Base-by-base conservation (phyloP, 2,888 invertebrate species). In the Chalcosyrphus nemorum region DNA sequence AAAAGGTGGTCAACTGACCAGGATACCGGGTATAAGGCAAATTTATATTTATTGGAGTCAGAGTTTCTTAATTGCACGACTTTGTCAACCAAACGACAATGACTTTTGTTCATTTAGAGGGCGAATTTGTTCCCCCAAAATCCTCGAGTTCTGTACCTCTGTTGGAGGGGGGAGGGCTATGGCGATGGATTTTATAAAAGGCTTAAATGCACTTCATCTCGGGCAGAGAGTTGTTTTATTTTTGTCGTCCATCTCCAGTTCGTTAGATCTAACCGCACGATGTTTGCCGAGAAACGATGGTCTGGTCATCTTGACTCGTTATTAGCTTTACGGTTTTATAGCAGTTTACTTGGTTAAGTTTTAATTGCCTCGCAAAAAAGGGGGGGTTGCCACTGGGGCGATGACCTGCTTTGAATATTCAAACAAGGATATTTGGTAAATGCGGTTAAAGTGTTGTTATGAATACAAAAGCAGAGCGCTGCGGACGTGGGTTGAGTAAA, bases 11-110 rank as follows among this genome's bases (percentile, higher is more conserved):
- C 29, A 57, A 71, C 71, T 78, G 78, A 72, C 71, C 78, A 72
- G 54, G 56, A 54, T 38, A 11, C 27, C 19, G 17, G 13, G 50
- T 27, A 59, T 61, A 52, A 70, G 68, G 68, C 68, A 81, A 81
- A 81, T 81, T 81, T 75, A 81, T 81, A 81, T 81, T 81, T 81
- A 81, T 81, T 75, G 81, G 56, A 81, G 81, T 81, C 75, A 72
- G 68, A 75, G 81, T 81, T 81, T 81, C 75, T 70, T 81, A 81
- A 81, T 81, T 81, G 75, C 75, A 70, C 52, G 81, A 81, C 81
- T 81, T 75, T 81, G 81, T 81, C 81, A 81, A 75, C 75, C 50
- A 19, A 59, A 66, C 57, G 52, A 80, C 72, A 80, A 72, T 72
- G 78, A 66, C 66, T 72, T 80, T 72, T 59, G 41, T 80, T 80